Conservation (phyloP, 2,113 vertebrate genomes). For the Eclectus roratus region DNA sequence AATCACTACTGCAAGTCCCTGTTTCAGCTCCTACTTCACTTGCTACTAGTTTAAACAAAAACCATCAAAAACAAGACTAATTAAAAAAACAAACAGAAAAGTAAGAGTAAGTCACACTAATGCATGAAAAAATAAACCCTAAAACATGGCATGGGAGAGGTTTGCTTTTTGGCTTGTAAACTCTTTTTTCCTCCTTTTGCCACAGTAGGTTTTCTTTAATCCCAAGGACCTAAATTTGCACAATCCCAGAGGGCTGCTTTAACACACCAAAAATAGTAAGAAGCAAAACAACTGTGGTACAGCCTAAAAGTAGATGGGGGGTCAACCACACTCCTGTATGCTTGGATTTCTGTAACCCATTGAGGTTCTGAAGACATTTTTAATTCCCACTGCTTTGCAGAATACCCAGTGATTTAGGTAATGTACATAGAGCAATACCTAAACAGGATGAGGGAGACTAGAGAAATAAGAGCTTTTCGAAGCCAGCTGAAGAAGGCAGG, state of each 20-base stretch:
- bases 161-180: not conserved
- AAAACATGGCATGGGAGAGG: not conserved
- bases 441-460: not conserved
- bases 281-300: not conserved
- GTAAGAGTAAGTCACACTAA: not conserved
- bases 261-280: not conserved
- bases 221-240: not conserved
- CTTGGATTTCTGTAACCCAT: not conserved
- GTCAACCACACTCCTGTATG: not conserved
- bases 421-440: not conserved
- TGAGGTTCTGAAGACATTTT: not conserved
- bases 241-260: not conserved
- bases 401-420: not conserved
- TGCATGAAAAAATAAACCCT: not conserved
- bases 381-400: not conserved
- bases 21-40: not conserved
- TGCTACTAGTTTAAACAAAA: not conserved
- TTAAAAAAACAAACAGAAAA: not conserved
- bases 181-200: not conserved
- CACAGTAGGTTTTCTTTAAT: not conserved
- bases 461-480: too few relatives aligned
- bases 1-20: not conserved
- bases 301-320: not conserved
- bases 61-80: not conserved
- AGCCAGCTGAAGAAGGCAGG: too few relatives aligned